phyloP scores from a whole-genome alignment of 2,888 invertebrate species.

The Aricia artaxerxes region DNA sequence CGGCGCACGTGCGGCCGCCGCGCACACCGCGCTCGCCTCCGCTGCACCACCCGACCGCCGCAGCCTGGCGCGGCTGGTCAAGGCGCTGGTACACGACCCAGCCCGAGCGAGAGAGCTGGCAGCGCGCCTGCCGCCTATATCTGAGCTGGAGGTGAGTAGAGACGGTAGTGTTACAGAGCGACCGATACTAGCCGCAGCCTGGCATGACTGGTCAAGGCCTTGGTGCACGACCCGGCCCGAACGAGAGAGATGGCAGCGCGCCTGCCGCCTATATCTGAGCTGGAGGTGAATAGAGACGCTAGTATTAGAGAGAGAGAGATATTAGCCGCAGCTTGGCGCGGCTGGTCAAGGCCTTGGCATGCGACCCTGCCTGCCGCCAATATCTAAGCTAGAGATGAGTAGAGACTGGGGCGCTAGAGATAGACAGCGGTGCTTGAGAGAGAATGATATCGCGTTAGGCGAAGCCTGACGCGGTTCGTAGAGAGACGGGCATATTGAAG shows the following conservation, averaged over 20 bases:
- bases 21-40: conserved; percentile 85
- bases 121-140: conserved; percentile 57
- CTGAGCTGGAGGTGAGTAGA: conserved; percentile 54
- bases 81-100: conserved; percentile 93
- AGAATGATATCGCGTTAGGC: too few relatives aligned
- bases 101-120: conserved; percentile 86
- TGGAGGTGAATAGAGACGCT: conserved; percentile 50
- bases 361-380: background rate
- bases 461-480: too few relatives aligned
- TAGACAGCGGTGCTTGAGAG: too few relatives aligned
- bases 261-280: conserved; percentile 60
- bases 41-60: conserved; percentile 89
- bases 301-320: conserved; percentile 72
- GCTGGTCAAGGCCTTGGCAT: background rate
- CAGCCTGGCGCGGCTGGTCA: conserved; percentile 93
- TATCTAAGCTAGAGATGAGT: too few relatives aligned
- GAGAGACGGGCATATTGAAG: too few relatives aligned
- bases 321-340: conserved; percentile 48
- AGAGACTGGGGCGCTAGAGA: too few relatives aligned
- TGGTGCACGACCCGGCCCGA: conserved; percentile 89
- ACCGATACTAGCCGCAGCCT: conserved; percentile 83
- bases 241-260: conserved; percentile 83
- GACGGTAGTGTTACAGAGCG: conserved; percentile 51
- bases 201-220: conserved; percentile 95
- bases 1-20: conserved; percentile 87